phyloP scores from a whole-genome alignment of 2,113 vertebrate genomes.

The Epinephelus lanceolatus region DNA sequence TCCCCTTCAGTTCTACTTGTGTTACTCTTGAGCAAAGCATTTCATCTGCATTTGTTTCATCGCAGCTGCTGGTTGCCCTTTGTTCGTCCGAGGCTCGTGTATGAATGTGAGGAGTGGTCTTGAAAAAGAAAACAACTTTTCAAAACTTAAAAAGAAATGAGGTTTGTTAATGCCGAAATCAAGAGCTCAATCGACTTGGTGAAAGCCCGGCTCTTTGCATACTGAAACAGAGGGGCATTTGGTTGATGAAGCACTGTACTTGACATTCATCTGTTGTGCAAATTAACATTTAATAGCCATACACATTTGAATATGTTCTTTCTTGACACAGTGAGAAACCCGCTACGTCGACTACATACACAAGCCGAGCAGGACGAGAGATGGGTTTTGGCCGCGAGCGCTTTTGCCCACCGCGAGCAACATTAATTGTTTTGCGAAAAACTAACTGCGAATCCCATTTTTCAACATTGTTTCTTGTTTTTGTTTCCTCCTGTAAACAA shows the following conservation, averaged over 20 bases:
- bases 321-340: constrained; percentile 75
- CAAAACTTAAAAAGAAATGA: constrained; percentile 41
- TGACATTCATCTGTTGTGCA: constrained; percentile 80
- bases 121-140: constrained; percentile 34
- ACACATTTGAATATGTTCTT: constrained; percentile 80
- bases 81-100: not conserved
- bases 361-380: constrained; percentile 60
- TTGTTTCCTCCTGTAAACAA: constrained; percentile 75
- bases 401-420: constrained; percentile 70
- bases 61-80: not conserved
- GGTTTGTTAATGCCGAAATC: constrained; percentile 56
- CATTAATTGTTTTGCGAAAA: constrained; percentile 75
- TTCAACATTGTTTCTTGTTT: constrained; percentile 68
- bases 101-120: not conserved
- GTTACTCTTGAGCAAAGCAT: not conserved
- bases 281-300: constrained; percentile 83
- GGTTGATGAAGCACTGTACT: constrained; percentile 75
- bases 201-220: constrained; percentile 57
- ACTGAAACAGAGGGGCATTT: constrained; percentile 73
- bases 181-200: constrained; percentile 53
- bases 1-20: not conserved
- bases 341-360: constrained; percentile 45
- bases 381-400: constrained; percentile 74
- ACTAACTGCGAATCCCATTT: constrained; percentile 63
- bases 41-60: not conserved